phyloP scores from a whole-genome alignment of 2,888 invertebrate genomes.

The Cristatella mucedo region DNA sequence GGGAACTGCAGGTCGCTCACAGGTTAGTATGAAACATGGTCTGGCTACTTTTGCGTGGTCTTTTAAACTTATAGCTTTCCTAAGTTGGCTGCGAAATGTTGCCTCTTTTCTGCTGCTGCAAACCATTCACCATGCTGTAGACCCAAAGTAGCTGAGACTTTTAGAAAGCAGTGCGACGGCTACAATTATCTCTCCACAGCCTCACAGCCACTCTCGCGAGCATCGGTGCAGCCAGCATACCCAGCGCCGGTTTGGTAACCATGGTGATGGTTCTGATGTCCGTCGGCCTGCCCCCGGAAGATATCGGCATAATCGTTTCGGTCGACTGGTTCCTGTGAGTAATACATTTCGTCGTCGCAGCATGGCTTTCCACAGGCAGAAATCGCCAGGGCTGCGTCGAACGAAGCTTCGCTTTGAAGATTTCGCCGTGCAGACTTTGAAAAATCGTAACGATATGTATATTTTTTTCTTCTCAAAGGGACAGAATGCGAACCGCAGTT shows the following conservation, averaged over 20 bases:
- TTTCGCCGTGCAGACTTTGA: neutral
- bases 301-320: slow-evolving; percentile 49
- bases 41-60: too few relatives aligned
- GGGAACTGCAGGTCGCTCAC: too few relatives aligned
- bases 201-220: slow-evolving; percentile 52
- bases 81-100: too few relatives aligned
- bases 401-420: neutral
- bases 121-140: too few relatives aligned
- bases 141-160: too few relatives aligned
- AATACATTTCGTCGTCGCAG: neutral
- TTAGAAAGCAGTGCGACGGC: too few relatives aligned
- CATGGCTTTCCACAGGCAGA: neutral
- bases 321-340: slow-evolving; percentile 53
- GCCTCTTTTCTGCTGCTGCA: too few relatives aligned
- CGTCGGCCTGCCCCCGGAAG: slow-evolving; percentile 48
- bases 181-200: slow-evolving; percentile 23
- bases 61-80: too few relatives aligned
- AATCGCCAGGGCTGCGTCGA: neutral
- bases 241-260: slow-evolving; percentile 51
- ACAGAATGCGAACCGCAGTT: slow-evolving; percentile 44
- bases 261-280: slow-evolving; percentile 51
- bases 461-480: slow-evolving; percentile 30
- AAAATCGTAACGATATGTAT: neutral
- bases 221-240: slow-evolving; percentile 51
- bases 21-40: too few relatives aligned